Base-by-base conservation (phyloP, 2,797 vertebrate species). In the Paratrypauchen microcephalus region DNA sequence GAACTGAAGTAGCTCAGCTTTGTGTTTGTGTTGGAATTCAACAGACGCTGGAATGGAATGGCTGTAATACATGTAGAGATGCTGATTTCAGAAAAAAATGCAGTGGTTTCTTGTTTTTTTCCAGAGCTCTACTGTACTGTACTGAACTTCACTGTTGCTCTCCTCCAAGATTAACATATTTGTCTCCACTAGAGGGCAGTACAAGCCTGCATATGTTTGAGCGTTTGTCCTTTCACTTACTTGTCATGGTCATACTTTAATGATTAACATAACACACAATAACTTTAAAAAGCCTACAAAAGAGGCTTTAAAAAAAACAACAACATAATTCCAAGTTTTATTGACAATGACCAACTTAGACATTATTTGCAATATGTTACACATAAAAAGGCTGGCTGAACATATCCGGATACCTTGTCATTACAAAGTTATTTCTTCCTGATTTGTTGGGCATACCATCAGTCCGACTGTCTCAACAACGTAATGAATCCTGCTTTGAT, bases 401-500 rank as follows among this genome's bases (percentile, higher is more conserved):
- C 39, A 48, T 18, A 15, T 64, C 41, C 15, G n/a, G 41, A 26
- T 1, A 48, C 73, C 74, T 73, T 68, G 70, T 83, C 78, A 68
- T 82, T 73, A 52, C 69, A 64, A 63, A 30, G 73, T 72, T 78
- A 70, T 84, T 73, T 78, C 23, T 76, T 80, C 69, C 71, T 70
- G 55, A 78, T 61, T 70, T 67, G 66, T 18, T 26, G 76, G 75
- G 80, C 66, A 65, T 5, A 45, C 54, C 68, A 73, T 60, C 77
- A 50, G 75, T 82, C 69, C 58, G 52, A 74, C 36, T 64, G 79
- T 80, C 75, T 86, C 81, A 79, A 81, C 74, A 70, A 48, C 47
- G 61, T 75, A 78, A 86, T 78, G 78, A 74, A 83, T 81, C 79
- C 80, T 70, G 79, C 84, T 80, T 84, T 89, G 85, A 86, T 87